These are phyloP conservation scores for Cantharis lateralis DNA, from an alignment of 2,888 invertebrate species.

Conservation along the genomic window DNA sequence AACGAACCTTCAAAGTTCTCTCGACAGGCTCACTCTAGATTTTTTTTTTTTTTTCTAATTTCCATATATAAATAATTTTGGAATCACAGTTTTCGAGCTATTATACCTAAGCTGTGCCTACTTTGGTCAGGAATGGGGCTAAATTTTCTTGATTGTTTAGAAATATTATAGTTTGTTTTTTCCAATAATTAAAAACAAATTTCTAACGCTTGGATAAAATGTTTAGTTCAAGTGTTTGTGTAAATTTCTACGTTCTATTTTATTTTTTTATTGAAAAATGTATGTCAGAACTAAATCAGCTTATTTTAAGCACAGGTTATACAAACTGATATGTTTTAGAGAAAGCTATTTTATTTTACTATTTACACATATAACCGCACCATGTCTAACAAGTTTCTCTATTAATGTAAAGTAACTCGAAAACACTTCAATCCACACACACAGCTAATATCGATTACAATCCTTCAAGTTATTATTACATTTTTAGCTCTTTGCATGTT, in stretches of 20 bases:
- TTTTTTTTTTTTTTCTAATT: not conserved
- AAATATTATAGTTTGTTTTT: not conserved
- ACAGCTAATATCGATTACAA: not conserved
- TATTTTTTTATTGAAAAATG: not conserved
- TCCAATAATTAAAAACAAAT: not conserved
- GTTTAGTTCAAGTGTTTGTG: not conserved
- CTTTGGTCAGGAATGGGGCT: not conserved
- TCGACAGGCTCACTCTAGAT: not conserved
- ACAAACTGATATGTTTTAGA: not conserved
- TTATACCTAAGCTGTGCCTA: not conserved
- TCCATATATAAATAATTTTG: not conserved
- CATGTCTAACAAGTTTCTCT: not conserved
- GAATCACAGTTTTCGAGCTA: not conserved
- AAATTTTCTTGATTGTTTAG: not conserved
- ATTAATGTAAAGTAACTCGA: not conserved
- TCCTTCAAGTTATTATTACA: not conserved
- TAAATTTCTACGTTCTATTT: slow-evolving; percentile 1
- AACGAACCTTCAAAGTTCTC: not conserved
- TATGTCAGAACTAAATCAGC: not conserved
- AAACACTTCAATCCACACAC: not conserved
- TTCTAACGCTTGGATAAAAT: not conserved
- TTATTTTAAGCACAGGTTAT: not conserved
- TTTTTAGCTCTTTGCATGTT: not conserved
- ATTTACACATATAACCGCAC: not conserved
- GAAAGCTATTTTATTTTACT: not conserved